A percentile compares a stretch with the other conserved stretches of the same genome.
phyloP scores from a whole-genome alignment of 2,113 vertebrate species.

The Isichthys henryi region DNA sequence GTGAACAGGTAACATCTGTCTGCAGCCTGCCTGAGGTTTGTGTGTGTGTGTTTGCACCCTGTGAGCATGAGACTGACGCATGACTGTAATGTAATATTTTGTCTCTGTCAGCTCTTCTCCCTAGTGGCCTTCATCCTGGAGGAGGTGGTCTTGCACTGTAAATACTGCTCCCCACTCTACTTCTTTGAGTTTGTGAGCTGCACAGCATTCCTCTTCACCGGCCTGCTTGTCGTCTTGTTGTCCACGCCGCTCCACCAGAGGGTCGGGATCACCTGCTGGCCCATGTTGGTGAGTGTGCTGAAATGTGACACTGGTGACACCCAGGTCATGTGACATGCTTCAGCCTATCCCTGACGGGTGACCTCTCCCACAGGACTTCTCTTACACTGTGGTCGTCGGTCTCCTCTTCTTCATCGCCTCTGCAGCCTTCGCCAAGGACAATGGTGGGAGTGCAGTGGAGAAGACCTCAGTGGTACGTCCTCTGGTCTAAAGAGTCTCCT shows the following conservation, averaged over 20 bases:
- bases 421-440: conserved; percentile 49
- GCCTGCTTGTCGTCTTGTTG: conserved; percentile 66
- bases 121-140: conserved; percentile 78
- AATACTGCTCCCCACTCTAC: conserved; percentile 66
- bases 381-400: conserved; percentile 39
- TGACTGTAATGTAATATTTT: not conserved
- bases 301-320: not conserved
- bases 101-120: conserved; percentile 65
- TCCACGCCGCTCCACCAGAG: conserved; percentile 49
- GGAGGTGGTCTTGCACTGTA: conserved; percentile 66
- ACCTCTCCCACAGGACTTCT: conserved; percentile 60
- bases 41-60: not conserved
- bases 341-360: no score
- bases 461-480: conserved; percentile 59
- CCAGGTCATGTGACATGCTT: not conserved
- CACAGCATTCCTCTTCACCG: conserved; percentile 74
- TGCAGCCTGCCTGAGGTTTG: not conserved
- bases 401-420: conserved; percentile 61
- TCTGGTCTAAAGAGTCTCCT: not conserved
- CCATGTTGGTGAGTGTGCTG: conserved; percentile 54
- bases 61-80: not conserved
- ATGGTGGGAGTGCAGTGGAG: conserved; percentile 43
- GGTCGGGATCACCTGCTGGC: conserved; percentile 54
- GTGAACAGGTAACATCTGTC: not conserved
- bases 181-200: conserved; percentile 87